These are phyloP conservation scores for Thymallus thymallus DNA, from an alignment of 2,113 vertebrate species.

Conservation along the genomic window DNA sequence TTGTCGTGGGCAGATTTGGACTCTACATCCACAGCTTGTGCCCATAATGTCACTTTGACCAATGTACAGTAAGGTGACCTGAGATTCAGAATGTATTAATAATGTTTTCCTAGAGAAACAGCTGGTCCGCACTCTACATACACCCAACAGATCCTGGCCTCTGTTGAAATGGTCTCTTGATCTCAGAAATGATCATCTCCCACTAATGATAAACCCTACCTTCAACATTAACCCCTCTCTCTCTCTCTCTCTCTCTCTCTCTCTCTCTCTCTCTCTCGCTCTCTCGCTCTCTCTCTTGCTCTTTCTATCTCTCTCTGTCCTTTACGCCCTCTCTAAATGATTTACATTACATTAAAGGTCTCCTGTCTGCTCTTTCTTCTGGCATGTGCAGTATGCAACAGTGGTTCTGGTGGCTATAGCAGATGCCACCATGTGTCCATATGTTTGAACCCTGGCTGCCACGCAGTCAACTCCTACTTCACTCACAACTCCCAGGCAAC, in stretches of 20 bases:
- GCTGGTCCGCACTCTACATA: background rate
- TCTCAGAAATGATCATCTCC: no score
- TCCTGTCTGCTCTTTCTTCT: no score
- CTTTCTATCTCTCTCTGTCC: background rate
- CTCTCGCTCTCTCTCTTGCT: background rate
- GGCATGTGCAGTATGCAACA: background rate
- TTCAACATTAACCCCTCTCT: background rate
- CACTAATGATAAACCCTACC: background rate
- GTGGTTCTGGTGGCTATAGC: background rate
- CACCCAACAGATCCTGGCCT: background rate
- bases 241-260: background rate
- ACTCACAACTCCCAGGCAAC: background rate
- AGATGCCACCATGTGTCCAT: constrained; percentile 20
- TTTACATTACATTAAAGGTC: constrained; percentile 9
- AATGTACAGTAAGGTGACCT: background rate
- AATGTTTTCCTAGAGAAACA: background rate
- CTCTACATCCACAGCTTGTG: background rate
- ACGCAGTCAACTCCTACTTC: constrained; percentile 6
- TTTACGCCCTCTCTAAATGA: constrained; percentile 4
- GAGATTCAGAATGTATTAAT: background rate
- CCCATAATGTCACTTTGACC: constrained; percentile 1
- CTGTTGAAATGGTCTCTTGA: background rate
- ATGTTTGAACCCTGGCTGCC: background rate
- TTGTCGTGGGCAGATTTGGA: no score
- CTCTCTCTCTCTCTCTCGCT: background rate